Evolutionary conservation across 2,797 vertebrate species (phyloP), one percentile per base, ranked within the genome.

Genomic region (Pygocentrus nattereri): DNA sequence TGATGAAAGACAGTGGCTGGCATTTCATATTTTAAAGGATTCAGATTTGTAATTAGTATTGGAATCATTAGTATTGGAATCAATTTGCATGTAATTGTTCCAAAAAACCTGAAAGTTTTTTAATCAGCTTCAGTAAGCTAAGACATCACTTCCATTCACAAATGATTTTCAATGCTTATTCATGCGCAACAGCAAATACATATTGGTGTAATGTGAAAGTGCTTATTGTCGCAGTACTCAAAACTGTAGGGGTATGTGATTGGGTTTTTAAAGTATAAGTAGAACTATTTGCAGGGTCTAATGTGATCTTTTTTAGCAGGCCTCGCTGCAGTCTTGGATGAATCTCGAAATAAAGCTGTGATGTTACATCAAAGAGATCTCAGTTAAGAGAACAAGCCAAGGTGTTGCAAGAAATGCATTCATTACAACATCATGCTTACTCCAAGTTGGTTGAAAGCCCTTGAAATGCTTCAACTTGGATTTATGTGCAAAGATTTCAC

Each of bases 381-480:
- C 5, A 52, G 25, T 30, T 27, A 79, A 4, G 47, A 74, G 59
- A 64, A 6, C 75, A 65, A 19, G 67, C 58, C 62, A 59, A 56
- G 34, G 30, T 8, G 65, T 47, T 67, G 44, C 27, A 77, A 68
- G 52, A 80, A 67, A 80, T 34, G 52, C 52, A 47, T 79, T 74
- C 41, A 74, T 82, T 81, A 59, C 58, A 70, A 50, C 41, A 74
- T 27, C 50, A 27, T 56, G 21, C 52, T 23, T 81, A 23, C 30
- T 65, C 27, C 41, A 78, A 54, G 61, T 65, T 27, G 16, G 27
- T 41, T 25, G 61, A 47, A 58, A 74, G 62, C 38, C 34, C 50
- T 61, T 59, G 27, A 78, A 81, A 78, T 50, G 23, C 78, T 38
- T 76, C 31, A 19, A 49, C 68, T 77, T 79, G 62, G 56, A 80